Base-by-base conservation (phyloP, 92 coral and sea anemone species). In the Chrysogorgia sp. region DNA sequence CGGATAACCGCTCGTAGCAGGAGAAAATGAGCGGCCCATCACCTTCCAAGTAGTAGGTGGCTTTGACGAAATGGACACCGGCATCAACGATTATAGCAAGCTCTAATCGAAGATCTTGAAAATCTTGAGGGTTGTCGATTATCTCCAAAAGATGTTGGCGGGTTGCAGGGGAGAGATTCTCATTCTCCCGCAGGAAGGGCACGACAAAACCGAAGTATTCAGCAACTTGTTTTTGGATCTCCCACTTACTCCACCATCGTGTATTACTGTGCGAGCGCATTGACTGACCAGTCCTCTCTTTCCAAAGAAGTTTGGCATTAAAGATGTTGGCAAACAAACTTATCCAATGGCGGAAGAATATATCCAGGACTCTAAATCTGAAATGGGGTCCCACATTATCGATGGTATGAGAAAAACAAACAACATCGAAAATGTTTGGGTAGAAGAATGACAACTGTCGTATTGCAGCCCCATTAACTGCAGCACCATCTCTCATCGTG, bases 91-190 rank as follows among this genome's bases (percentile, higher is more conserved):
- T 66, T 67, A 69, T 85, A 83, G 88, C 83, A 28, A 87, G 82
- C 91, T 87, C 87, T 58, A 87, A 63, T 65, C 84, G 69, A 49
- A 89, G 87, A 25, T 79, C 76, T 63, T 86, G 92, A 72, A 25
- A 28, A 58, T 74, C 69, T 57, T 81, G 82, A 71, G 58, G 88
- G 74, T 85, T 83, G 58, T 86, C 85, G 63, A 86, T 75, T 67
- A 89, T 82, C 33, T 86, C 90, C 88, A 86, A 79, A 35, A 89
- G 86, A 65, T 82, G 85, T 66, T 84, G 74, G 47, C 90, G 90
- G 50, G 21, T 48, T 81, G 85, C 89, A 57, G 92, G 92, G 57
- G 87, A 89, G 0, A 89, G 2, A 63, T 87, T 79, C 41, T 2
- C 53, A 22, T 58, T 57, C 55, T 61, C 82, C 25, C 82, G 34